Conservation (phyloP, 2,113 vertebrate species). For the Callipepla squamata region DNA sequence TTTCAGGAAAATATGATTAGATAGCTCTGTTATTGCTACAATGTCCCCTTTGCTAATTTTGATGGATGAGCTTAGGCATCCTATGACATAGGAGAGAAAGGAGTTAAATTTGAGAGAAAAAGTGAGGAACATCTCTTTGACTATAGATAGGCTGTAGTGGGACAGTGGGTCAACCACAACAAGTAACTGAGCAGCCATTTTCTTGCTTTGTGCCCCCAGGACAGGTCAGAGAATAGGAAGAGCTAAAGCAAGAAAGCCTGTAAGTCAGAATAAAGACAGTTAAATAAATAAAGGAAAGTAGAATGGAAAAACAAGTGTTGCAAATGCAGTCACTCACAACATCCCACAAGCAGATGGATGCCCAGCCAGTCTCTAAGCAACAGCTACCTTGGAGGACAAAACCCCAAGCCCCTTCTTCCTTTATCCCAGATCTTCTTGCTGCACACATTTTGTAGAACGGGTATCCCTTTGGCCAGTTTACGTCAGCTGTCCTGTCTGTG, state of each 20-base stretch:
- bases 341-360: neutral
- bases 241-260: neutral
- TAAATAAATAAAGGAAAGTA: neutral
- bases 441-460: neutral
- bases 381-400: neutral
- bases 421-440: neutral
- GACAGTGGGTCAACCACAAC: neutral
- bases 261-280: neutral
- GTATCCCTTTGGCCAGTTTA: neutral
- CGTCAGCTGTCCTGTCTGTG: neutral
- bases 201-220: neutral
- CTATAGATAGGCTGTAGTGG: neutral
- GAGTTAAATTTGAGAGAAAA: neutral
- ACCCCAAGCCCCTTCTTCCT: fast-evolving
- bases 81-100: neutral
- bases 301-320: neutral
- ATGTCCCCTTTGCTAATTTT: neutral
- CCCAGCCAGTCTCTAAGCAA: neutral
- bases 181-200: neutral
- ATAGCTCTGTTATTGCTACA: neutral
- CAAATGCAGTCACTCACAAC: neutral
- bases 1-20: neutral
- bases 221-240: neutral
- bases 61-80: neutral
- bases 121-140: fast-evolving